Conservation (phyloP, 1,140 invertebrate genomes). For the Bactericera cockerelli region DNA sequence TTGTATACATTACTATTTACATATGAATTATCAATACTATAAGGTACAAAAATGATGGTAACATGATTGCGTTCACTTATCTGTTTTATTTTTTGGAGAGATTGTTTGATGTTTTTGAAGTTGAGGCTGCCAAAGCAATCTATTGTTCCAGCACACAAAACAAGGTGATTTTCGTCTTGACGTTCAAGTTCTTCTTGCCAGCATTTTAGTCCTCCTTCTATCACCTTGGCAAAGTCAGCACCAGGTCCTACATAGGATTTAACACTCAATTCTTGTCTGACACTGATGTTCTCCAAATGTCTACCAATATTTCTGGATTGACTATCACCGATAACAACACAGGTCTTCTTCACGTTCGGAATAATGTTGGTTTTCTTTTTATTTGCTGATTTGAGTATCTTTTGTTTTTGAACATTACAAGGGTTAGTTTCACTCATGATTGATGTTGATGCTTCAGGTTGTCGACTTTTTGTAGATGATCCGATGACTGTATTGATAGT, state of each 20-base stretch:
- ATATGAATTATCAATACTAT: too few species aligned
- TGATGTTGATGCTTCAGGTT: not conserved
- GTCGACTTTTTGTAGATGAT: not conserved
- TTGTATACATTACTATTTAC: not conserved
- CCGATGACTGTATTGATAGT: not conserved
- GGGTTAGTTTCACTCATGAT: too few species aligned
- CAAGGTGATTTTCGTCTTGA: not conserved
- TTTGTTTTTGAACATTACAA: too few species aligned
- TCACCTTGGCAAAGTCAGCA: not conserved
- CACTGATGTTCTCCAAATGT: not conserved
- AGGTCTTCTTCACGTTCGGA: not conserved
- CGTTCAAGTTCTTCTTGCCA: not conserved
- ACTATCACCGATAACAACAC: not conserved
- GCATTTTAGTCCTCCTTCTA: not conserved
- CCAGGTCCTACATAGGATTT: not conserved
- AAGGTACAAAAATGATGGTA: too few species aligned
- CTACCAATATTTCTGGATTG: not conserved
- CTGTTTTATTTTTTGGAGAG: not conserved
- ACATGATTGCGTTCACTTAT: too few species aligned
- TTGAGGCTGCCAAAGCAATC: not conserved
- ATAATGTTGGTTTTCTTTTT: not conserved
- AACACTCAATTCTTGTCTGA: not conserved
- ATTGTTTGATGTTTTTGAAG: not conserved
- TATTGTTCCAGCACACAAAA: not conserved
- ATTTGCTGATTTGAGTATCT: too few species aligned